Base-by-base conservation (phyloP, 1,140 invertebrate species). In the Apis dorsata region DNA sequence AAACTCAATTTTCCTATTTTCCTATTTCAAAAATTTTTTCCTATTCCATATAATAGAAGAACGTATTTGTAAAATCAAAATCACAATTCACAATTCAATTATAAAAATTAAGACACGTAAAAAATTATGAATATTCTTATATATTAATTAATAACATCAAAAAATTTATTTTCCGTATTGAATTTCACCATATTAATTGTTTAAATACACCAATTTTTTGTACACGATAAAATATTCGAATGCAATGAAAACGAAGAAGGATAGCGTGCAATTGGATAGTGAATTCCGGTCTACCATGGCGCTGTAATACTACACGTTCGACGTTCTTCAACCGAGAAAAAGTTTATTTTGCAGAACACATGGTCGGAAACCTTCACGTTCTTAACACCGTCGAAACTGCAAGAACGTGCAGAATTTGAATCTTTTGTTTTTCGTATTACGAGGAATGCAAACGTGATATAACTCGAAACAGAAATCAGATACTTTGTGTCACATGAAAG, bases 261-360 rank as follows among this genome's bases (percentile, higher is more conserved):
- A 4, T 11, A 4, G 49, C 9, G 1, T 70, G 68, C 17, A 34
- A 73, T 51, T 19, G 44, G 17, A 59, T 24, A 65, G 71, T 72
- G 28, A 72, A 51, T 53, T 77, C 44, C 66, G 57, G 62, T 68
- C 55, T 60, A 28, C 10, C 15, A 28, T 76, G 15, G n/a, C 28
- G 15, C 1, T 21, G 24, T 15, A 66, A 21, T 34, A 24, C 15
- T 60, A 62, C 21, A 19, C 34, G 5, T 34, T 78, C 17, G 44
- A 59, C 62, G 17, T n/a, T 44, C 53, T 60, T 60, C 1, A 12
- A 17, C 5, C 34, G 24, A 49, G 28, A 24, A 68, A 57, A 60
- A 44, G 59, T 59, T 79, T 86, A 55, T 60, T 74, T 71, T 59
- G 17, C 63, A 11, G 10, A n/a, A 65, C 13, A 10, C 19, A 60